These are phyloP conservation scores for Helogale parvula DNA, from an alignment of 2,113 vertebrate genomes.

Conservation along the genomic window DNA sequence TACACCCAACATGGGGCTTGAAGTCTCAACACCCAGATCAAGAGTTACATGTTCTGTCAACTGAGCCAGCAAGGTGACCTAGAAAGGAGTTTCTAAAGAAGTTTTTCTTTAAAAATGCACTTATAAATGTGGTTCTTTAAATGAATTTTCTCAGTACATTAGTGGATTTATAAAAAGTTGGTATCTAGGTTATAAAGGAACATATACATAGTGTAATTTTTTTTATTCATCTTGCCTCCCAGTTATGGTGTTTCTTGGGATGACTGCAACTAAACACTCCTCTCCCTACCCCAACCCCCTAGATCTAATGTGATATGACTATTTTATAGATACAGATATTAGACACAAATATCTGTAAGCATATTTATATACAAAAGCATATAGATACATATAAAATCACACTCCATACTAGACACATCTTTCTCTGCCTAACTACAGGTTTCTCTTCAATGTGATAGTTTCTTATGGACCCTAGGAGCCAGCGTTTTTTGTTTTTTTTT, in stretches of 20 bases:
- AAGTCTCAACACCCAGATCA: background rate
- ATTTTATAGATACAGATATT: background rate
- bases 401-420: background rate
- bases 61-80: background rate
- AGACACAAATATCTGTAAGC: background rate
- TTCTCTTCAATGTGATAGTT: background rate
- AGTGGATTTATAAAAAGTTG: background rate
- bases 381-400: background rate
- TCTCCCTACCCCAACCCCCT: background rate
- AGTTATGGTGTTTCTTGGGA: background rate
- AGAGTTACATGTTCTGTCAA: background rate
- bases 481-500: background rate
- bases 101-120: slow-evolving; percentile 10
- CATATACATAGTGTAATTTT: background rate
- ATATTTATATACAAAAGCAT: background rate
- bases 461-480: background rate
- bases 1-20: background rate
- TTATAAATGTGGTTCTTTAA: background rate
- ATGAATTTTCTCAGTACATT: background rate
- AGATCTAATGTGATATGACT: background rate
- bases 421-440: slow-evolving; percentile 1
- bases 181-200: slow-evolving; percentile 21
- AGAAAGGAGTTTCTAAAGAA: background rate
- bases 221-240: background rate
- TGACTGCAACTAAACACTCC: background rate